phyloP scores from a whole-genome alignment of 2,888 invertebrate species.

The Phrixothrix hirtus region DNA sequence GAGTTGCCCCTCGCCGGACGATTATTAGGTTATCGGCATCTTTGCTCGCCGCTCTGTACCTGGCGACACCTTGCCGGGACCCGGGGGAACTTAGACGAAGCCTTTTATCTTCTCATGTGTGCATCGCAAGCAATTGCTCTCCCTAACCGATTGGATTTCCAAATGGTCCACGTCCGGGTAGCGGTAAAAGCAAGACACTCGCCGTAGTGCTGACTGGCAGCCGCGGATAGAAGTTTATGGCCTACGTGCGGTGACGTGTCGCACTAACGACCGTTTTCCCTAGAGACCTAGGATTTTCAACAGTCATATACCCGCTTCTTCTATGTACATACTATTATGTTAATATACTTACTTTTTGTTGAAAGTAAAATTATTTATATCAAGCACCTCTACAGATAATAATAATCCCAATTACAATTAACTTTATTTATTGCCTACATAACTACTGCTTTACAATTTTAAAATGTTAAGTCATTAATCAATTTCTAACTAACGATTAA shows the following conservation, averaged over 20 bases:
- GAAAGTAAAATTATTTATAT: no score
- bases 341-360: not conserved
- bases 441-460: no score
- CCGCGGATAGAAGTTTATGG: slow-evolving; percentile 52
- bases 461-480: no score
- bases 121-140: slow-evolving; percentile 41
- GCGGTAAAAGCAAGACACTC: slow-evolving; percentile 44
- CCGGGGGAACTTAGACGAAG: slow-evolving; percentile 36
- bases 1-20: slow-evolving; percentile 53
- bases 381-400: no score
- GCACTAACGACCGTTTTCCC: slow-evolving; percentile 53
- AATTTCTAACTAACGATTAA: no score
- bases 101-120: slow-evolving; percentile 48
- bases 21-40: slow-evolving; percentile 55
- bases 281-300: slow-evolving; percentile 36
- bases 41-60: slow-evolving; percentile 36
- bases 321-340: slow-evolving; percentile 4
- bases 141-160: slow-evolving; percentile 42
- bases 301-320: slow-evolving; percentile 10
- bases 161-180: slow-evolving; percentile 44
- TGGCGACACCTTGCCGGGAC: slow-evolving; percentile 42
- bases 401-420: no score
- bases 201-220: slow-evolving; percentile 53
- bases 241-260: slow-evolving; percentile 53
- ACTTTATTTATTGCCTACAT: no score